Evolutionary conservation across 2,113 vertebrate genomes (phyloP).

Genomic region (Tiliqua scincoides): DNA sequence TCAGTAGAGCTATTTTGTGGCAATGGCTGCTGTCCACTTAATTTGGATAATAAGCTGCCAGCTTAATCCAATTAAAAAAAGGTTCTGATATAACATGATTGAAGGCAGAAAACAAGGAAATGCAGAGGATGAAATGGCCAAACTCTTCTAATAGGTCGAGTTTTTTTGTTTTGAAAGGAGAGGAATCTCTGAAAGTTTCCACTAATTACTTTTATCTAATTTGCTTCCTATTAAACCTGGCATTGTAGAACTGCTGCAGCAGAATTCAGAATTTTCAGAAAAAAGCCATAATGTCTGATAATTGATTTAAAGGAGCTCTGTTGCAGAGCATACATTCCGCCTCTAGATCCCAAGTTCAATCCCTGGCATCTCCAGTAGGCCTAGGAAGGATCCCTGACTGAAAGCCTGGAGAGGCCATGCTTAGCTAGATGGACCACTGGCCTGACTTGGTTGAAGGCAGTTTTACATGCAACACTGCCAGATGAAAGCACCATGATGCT

Average conservation of each 20-base stretch:
- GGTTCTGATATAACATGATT: slow-evolving; percentile 4
- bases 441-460: too few species aligned
- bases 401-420: too few species aligned
- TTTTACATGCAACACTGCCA: too few species aligned
- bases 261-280: background rate
- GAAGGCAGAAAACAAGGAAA: slow-evolving; percentile 14
- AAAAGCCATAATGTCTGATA: background rate
- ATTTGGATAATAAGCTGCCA: slow-evolving; percentile 16
- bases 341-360: too few species aligned
- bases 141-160: background rate
- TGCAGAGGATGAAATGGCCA: background rate
- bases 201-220: background rate
- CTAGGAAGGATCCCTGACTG: too few species aligned
- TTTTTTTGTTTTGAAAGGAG: background rate
- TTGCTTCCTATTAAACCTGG: background rate
- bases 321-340: too few species aligned
- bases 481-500: too few species aligned
- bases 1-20: slow-evolving; percentile 18
- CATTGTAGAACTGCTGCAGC: background rate
- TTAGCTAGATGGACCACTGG: background rate
- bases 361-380: too few species aligned
- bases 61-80: slow-evolving; percentile 26
- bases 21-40: slow-evolving; percentile 18
- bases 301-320: background rate
- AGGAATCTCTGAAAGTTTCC: background rate